Evolutionary conservation across 2,888 invertebrate genomes (phyloP).

Genomic region (Chymomyza fuscimana): DNA sequence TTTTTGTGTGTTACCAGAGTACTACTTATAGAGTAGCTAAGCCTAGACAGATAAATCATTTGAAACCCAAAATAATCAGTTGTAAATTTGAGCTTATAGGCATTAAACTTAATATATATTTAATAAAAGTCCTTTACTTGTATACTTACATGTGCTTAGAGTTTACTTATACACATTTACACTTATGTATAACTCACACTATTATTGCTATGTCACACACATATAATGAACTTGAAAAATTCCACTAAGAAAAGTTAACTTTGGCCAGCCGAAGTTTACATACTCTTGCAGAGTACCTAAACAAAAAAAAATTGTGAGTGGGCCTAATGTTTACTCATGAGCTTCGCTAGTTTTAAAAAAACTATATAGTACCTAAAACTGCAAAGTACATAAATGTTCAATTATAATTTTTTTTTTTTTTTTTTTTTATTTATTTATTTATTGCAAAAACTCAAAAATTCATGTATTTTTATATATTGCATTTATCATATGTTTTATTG

Average conservation of each 20-base stretch:
- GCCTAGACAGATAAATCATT: slow-evolving; percentile 29
- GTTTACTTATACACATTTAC: slow-evolving; percentile 1
- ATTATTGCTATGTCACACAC: slow-evolving; percentile 3
- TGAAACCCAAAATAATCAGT: slow-evolving; percentile 53
- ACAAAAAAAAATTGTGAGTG: no score
- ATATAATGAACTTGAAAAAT: background rate
- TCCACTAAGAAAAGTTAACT: background rate
- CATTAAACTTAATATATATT: slow-evolving; percentile 47
- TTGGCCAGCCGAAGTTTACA: background rate
- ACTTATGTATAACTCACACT: slow-evolving; percentile 20
- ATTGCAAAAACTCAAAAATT: no score
- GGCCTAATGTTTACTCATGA: no score
- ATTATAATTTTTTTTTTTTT: no score
- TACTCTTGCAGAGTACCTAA: background rate
- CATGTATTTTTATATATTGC: no score
- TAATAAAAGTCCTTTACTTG: background rate
- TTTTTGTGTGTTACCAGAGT: slow-evolving; percentile 7
- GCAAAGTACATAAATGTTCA: no score
- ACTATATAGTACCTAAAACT: no score
- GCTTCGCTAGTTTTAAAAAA: no score
- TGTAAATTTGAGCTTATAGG: slow-evolving; percentile 75
- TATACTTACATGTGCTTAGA: slow-evolving; percentile 20
- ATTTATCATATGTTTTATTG: no score
- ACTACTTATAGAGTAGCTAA: background rate
- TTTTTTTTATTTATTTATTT: no score